Evolutionary conservation across 1,140 invertebrate genomes (phyloP).

Genomic region (Apis cerana): DNA sequence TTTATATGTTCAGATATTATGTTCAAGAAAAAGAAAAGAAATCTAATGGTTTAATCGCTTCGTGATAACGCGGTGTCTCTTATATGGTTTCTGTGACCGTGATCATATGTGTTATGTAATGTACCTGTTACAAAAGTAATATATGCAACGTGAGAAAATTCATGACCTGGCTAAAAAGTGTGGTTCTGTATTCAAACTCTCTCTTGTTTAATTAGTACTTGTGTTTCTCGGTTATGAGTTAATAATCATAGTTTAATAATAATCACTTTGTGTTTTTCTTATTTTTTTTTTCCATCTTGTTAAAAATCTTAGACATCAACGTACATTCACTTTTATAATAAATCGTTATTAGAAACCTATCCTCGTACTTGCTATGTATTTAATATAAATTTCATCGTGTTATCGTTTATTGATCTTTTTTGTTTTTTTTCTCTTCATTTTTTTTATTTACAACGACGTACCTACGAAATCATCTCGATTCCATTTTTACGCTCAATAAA

Average conservation of each 20-base stretch:
- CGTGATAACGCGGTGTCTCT: constrained; percentile 7
- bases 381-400: constrained; percentile 76
- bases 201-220: constrained; percentile 68
- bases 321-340: constrained; percentile 79
- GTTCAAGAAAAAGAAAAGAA: background rate
- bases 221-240: constrained; percentile 68
- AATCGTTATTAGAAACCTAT: constrained; percentile 79
- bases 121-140: constrained; percentile 69
- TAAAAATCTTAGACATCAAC: constrained; percentile 80
- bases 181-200: constrained; percentile 62
- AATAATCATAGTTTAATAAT: constrained; percentile 74
- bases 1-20: background rate
- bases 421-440: constrained; percentile 47
- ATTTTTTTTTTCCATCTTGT: constrained; percentile 58
- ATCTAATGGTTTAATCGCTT: background rate
- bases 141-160: constrained; percentile 72
- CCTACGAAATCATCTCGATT: constrained; percentile 63
- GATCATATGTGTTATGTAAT: constrained; percentile 64
- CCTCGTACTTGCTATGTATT: constrained; percentile 75
- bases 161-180: constrained; percentile 70
- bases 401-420: constrained; percentile 54
- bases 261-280: constrained; percentile 65
- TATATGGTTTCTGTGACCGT: constrained; percentile 51
- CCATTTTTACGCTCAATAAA: constrained; percentile 42
- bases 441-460: constrained; percentile 72